These are phyloP conservation scores for Clunio marinus DNA, from an alignment of 2,888 invertebrate genomes.

Conservation along the genomic window DNA sequence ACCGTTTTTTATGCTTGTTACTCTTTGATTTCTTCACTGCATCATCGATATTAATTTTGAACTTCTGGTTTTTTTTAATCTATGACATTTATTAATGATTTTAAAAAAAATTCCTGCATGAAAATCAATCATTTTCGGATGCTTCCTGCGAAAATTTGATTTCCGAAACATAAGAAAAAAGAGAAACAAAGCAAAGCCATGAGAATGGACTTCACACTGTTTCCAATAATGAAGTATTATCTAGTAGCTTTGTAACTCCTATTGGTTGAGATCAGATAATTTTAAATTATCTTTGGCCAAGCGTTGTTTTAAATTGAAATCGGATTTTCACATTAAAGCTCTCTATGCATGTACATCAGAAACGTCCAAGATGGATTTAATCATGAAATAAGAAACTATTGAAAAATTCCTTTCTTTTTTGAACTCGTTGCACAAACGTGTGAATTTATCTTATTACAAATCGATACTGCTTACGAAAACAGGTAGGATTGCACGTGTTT, in stretches of 20 bases:
- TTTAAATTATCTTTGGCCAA: conserved; percentile 19
- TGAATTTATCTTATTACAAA: conserved; percentile 35
- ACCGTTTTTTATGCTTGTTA: too few species aligned
- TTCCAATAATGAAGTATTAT: conserved; percentile 17
- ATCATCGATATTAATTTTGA: too few species aligned
- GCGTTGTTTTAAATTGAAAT: conserved; percentile 24
- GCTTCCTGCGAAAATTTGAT: conserved; percentile 14
- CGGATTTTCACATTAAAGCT: conserved; percentile 9
- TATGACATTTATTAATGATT: conserved; percentile 33
- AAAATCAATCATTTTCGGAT: conserved; percentile 25
- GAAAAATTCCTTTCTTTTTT: neutral
- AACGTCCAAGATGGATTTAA: neutral
- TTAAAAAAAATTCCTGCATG: conserved; percentile 23
- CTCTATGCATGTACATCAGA: too few species aligned
- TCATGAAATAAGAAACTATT: neutral
- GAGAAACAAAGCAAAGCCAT: neutral
- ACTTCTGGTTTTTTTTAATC: conserved; percentile 23
- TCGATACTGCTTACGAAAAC: conserved; percentile 13
- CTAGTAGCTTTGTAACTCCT: neutral
- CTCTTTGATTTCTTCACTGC: too few species aligned
- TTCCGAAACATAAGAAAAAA: neutral
- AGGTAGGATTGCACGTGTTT: conserved; percentile 20
- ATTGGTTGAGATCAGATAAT: conserved; percentile 23
- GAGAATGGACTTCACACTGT: conserved; percentile 19
- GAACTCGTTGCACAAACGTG: conserved; percentile 1